Base-by-base conservation (phyloP, 1,140 invertebrate species). In the Sipha flava region DNA sequence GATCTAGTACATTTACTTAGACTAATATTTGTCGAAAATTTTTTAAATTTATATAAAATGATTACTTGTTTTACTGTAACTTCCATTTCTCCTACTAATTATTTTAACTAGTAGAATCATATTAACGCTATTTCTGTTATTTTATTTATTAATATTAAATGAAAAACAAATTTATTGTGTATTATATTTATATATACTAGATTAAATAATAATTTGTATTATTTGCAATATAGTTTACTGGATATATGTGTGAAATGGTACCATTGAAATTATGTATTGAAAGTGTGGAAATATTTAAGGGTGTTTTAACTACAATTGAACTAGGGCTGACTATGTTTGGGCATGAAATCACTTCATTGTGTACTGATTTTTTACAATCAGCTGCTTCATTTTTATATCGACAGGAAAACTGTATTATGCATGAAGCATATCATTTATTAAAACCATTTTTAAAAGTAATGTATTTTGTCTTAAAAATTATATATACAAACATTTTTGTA, bases 371-470 rank as follows among this genome's bases (percentile, higher is more conserved):
- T 82, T 85, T 94, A 31, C 85, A 88, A 82, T 83, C 83, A 2
- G 45, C 47, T 64, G 34, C 80, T 16, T 37, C 45, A 29, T 80
- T 49, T 79, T 83, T 90, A 75, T 88, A 88, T 0, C 85, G 85
- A 66, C 84, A 88, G 79, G 85, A 89, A 43, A 85, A 85, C 81
- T 37, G 10, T 54, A 34, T 77, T 57, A 34, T 34, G 57, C 81
- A 43, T 83, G 86, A 75, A 75, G 59, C 80, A 84, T 83, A 16
- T 80, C 84, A 88, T 80, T 84, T 88, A 26, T 84, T 93, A 49
- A 86, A 87, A 80, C 90, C 90, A 31, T 93, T 93, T 85, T 84
- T 94, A 40, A 91, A 91, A 85, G 88, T 92, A 86, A 86, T 82
- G 82, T 81, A 80, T 64, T 45, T 14, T 43, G 72, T 21, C 10